Percentiles rank a stretch among this genome's conserved stretches.
Evolutionary conservation across 2,888 invertebrate genomes (phyloP).

Genomic region (Nomada ferruginata): DNA sequence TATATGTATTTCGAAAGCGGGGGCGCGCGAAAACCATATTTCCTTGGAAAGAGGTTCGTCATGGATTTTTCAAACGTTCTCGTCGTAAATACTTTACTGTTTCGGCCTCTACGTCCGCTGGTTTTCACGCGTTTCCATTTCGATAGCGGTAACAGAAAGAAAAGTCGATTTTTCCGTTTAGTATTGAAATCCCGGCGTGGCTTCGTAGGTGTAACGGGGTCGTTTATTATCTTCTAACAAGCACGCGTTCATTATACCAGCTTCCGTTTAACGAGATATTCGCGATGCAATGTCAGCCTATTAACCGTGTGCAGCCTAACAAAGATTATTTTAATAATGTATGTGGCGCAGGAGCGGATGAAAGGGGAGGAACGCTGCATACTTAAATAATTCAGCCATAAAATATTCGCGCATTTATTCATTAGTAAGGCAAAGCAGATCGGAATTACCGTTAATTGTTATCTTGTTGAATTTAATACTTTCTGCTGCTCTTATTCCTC

Average conservation of each 20-base stretch:
- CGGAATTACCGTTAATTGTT: conserved; percentile 16
- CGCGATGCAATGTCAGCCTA: conserved; percentile 39
- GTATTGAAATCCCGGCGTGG: conserved; percentile 3
- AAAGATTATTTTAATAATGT: conserved; percentile 37
- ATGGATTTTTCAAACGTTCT: neutral
- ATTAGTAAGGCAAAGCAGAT: neutral
- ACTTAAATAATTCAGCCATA: conserved; percentile 12
- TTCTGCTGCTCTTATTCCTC: neutral
- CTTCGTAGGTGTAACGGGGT: neutral
- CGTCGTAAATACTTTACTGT: too few species aligned
- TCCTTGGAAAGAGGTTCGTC: neutral
- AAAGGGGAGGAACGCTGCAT: neutral
- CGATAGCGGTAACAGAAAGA: conserved; percentile 1
- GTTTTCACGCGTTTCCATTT: neutral
- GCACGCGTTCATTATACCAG: conserved; percentile 48
- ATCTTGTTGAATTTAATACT: neutral
- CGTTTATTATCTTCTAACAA: conserved; percentile 52
- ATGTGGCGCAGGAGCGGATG: neutral
- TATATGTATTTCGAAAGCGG: neutral
- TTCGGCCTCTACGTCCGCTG: neutral
- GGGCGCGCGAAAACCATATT: conserved; percentile 2
- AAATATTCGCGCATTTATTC: conserved; percentile 23
- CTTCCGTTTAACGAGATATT: conserved; percentile 52
- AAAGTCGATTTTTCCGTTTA: neutral
- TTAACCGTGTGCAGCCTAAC: conserved; percentile 39